Base-by-base conservation (phyloP, 2,113 vertebrate genomes). In the Ptilonorhynchus violaceus region DNA sequence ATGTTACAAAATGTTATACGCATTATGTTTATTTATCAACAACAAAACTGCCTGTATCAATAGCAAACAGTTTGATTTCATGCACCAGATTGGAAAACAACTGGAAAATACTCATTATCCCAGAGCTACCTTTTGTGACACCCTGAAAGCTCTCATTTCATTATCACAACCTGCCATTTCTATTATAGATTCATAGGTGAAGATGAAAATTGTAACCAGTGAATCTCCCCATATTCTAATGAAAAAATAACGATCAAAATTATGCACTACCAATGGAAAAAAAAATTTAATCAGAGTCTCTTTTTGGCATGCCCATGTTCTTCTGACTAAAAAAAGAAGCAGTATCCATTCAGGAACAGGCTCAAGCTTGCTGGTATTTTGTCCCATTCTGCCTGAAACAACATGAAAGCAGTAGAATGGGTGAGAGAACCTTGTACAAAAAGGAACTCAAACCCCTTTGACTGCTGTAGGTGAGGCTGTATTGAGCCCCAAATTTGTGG, bases 1-100 rank as follows among this genome's bases (percentile, higher is more conserved):
- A 95, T 74, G 7, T 67, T 83, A 50, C 46, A 89, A 67, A 58
- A 66, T 30, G 44, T 86, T 79, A 85, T 90, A 63, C 62, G 72
- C 44, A 64, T 86, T 67, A 56, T 35, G 79, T 85, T 82, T 68
- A 70, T 84, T 95, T 91, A 84, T 95, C 91, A 89, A 81, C 86
- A 96, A 44, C 69, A 95, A 74, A 96, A 80, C 39, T 92, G 42
- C 60, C 72, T 85, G 12, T 75, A 81, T 89, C 78, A 73, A 14
- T 87, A 93, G 91, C 78, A 92, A 97, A 97, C 96, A 95, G 95
- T 94, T 89, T 97, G 87, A 73, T 90, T 93, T 95, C 78, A 79
- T 88, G 84, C 62, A 79, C 44, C 78, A 74, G 37, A 70, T 3
- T 70, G 76, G 72, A 85, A 96, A 97, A 77, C 63, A 84, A 79